A percentile compares a stretch with the other conserved stretches of the same genome.
phyloP scores from a whole-genome alignment of 2,113 vertebrate species.

The Nesogale talazaci region DNA sequence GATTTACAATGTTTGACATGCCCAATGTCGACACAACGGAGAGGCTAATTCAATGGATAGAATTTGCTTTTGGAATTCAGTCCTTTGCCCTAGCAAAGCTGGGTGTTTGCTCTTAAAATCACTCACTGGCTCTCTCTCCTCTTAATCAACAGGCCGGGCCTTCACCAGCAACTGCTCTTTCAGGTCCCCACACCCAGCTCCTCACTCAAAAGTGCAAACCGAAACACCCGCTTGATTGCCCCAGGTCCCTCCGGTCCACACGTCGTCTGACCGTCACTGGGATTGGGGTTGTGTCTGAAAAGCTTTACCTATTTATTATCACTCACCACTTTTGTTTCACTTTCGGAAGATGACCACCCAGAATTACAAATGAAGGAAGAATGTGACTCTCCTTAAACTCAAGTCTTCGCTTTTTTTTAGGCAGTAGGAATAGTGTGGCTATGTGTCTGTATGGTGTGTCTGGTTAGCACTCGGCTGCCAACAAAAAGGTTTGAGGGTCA shows the following conservation, averaged over 20 bases:
- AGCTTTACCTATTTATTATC: conserved; percentile 13
- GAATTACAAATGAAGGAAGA: conserved; percentile 16
- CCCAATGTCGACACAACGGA: background rate
- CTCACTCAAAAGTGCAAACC: background rate
- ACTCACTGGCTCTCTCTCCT: background rate
- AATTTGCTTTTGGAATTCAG: conserved; percentile 16
- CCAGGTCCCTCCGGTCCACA: background rate
- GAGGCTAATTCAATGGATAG: background rate
- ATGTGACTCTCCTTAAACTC: conserved; percentile 32
- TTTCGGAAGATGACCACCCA: conserved; percentile 56
- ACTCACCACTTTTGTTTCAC: background rate
- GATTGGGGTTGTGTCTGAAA: conserved; percentile 29
- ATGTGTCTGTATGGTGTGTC: background rate
- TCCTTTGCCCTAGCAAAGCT: conserved; percentile 5
- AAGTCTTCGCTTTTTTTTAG: background rate
- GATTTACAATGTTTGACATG: background rate
- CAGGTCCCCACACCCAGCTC: background rate
- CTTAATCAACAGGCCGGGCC: background rate
- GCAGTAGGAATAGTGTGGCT: background rate
- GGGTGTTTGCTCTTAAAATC: background rate
- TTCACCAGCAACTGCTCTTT: background rate
- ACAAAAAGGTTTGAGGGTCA: background rate
- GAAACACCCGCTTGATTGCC: background rate
- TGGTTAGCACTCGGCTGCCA: background rate
- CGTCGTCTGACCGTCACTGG: background rate